phyloP scores from a whole-genome alignment of 2,113 vertebrate species.

The Jacana jacana region DNA sequence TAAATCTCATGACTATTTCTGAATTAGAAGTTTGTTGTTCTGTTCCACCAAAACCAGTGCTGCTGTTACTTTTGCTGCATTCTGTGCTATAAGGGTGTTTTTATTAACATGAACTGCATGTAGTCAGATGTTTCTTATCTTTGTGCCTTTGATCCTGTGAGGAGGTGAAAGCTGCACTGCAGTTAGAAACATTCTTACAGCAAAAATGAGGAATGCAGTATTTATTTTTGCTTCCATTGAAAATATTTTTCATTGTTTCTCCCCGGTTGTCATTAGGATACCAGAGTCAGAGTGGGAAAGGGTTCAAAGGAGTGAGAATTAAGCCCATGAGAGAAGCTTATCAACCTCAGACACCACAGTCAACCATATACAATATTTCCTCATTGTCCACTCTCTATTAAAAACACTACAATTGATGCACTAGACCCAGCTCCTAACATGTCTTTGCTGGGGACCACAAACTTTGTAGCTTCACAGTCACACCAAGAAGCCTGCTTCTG shows the following conservation, averaged over 20 bases:
- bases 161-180: not conserved
- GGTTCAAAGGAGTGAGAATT: not conserved
- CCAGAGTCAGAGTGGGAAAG: not conserved
- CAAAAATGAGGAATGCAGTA: not conserved
- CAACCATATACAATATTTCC: not conserved
- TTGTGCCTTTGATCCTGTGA: not conserved
- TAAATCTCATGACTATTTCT: not conserved
- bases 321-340: constrained; percentile 1
- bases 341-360: not conserved
- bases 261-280: not conserved
- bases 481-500: constrained; percentile 16
- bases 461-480: not conserved
- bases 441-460: not conserved
- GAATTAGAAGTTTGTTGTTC: not conserved
- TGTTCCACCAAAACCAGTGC: not conserved
- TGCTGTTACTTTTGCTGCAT: not conserved
- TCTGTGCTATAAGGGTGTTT: not conserved
- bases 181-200: not conserved
- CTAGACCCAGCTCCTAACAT: not conserved
- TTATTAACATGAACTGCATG: not conserved
- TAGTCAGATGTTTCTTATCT: not conserved
- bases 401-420: constrained; percentile 10
- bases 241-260: not conserved
- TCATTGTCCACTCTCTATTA: constrained; percentile 17
- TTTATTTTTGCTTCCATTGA: constrained; percentile 5